phyloP scores from a whole-genome alignment of 2,888 invertebrate genomes.

The Anarsia innoxiella region DNA sequence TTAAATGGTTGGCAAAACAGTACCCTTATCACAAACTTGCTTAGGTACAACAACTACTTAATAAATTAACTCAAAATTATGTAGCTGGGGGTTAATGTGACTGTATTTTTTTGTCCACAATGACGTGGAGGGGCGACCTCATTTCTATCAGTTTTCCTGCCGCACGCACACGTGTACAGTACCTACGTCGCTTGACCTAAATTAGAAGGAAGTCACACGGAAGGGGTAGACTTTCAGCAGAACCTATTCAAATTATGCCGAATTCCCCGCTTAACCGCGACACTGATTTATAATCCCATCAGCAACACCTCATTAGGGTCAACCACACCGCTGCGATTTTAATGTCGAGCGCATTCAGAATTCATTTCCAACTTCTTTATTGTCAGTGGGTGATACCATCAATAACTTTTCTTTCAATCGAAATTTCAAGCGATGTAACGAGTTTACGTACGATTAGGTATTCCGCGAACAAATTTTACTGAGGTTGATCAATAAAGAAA shows the following conservation, averaged over 20 bases:
- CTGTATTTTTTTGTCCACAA: slow-evolving; percentile 12
- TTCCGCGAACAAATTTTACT: no score
- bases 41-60: no score
- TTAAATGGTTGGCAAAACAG: no score
- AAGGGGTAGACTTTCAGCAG: slow-evolving; percentile 25
- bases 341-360: not conserved
- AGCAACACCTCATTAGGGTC: slow-evolving; percentile 18
- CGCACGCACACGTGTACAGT: slow-evolving; percentile 39
- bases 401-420: slow-evolving; percentile 44
- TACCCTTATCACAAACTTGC: no score
- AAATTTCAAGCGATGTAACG: no score
- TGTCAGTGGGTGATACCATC: slow-evolving; percentile 28
- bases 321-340: slow-evolving; percentile 5
- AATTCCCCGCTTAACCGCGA: slow-evolving; percentile 18
- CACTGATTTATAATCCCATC: slow-evolving; percentile 22
- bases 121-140: slow-evolving; percentile 34
- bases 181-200: slow-evolving; percentile 48
- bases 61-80: no score
- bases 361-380: slow-evolving; percentile 22
- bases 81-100: no score
- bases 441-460: no score
- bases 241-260: slow-evolving; percentile 20
- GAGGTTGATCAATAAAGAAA: no score
- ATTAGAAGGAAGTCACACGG: slow-evolving; percentile 30
- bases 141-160: slow-evolving; percentile 37